phyloP scores from a whole-genome alignment of 1,140 invertebrate genomes.

The Drosophila seguyi region DNA sequence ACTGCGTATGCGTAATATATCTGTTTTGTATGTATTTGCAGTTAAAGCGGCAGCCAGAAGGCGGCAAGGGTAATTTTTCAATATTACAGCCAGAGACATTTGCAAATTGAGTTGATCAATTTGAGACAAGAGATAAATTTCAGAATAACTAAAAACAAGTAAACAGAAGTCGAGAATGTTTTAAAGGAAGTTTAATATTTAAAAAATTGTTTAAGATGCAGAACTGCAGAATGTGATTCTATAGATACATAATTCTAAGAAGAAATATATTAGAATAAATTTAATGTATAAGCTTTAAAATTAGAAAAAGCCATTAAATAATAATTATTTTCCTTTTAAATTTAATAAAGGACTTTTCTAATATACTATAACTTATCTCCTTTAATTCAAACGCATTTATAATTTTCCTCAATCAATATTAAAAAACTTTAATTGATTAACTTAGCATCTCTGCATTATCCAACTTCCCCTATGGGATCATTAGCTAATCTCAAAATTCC shows the following conservation, averaged over 20 bases:
- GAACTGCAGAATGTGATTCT: neutral
- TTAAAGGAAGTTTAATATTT: neutral
- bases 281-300: neutral
- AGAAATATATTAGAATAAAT: neutral
- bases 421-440: neutral
- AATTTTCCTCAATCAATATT: neutral
- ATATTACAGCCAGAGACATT: constrained; percentile 60
- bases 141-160: neutral
- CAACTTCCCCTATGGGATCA: neutral
- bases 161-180: neutral
- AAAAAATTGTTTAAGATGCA: neutral
- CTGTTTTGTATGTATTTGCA: constrained; percentile 34
- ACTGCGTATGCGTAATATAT: constrained; percentile 60
- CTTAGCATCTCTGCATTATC: too few species aligned
- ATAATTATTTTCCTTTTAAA: neutral
- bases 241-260: neutral
- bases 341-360: too few species aligned
- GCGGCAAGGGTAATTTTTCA: constrained; percentile 69
- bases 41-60: constrained; percentile 16
- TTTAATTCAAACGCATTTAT: too few species aligned
- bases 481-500: neutral
- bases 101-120: constrained; percentile 51
- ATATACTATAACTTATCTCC: too few species aligned
- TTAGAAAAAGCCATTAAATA: neutral
- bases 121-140: constrained; percentile 12